Evolutionary conservation across 1,140 invertebrate species (phyloP).

Genomic region (Drosophila busckii): DNA sequence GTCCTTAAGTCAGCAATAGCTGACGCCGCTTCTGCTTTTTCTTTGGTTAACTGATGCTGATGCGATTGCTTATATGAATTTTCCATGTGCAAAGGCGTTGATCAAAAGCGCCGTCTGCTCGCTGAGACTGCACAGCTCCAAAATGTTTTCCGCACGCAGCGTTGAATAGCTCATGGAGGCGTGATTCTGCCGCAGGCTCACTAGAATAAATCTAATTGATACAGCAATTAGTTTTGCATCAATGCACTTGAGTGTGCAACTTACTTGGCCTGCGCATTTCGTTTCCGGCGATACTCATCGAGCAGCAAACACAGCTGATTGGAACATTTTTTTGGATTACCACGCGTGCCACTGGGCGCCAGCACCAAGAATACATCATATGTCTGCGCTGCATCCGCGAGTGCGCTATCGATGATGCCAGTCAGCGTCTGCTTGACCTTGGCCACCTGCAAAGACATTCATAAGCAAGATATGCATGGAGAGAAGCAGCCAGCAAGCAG

Average conservation of each 20-base stretch:
- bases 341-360: conserved; percentile 57
- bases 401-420: conserved; percentile 34
- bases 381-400: conserved; percentile 15
- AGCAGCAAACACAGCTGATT: conserved; percentile 30
- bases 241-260: neutral
- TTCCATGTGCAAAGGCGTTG: conserved; percentile 48
- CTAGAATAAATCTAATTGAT: conserved; percentile 67
- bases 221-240: too few relatives aligned
- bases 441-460: conserved; percentile 10
- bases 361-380: conserved; percentile 68
- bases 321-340: conserved; percentile 54
- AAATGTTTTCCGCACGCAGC: conserved; percentile 49
- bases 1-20: neutral
- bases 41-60: conserved; percentile 3
- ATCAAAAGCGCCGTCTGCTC: conserved; percentile 60
- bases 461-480: neutral
- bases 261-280: conserved; percentile 63
- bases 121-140: conserved; percentile 66
- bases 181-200: conserved; percentile 46
- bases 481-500: neutral
- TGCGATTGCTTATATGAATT: conserved; percentile 39
- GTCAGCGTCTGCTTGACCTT: conserved; percentile 53
- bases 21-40: neutral
- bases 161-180: conserved; percentile 57
- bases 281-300: conserved; percentile 53